phyloP scores from a whole-genome alignment of 2,113 vertebrate species.

The Takifugu bimaculatus region DNA sequence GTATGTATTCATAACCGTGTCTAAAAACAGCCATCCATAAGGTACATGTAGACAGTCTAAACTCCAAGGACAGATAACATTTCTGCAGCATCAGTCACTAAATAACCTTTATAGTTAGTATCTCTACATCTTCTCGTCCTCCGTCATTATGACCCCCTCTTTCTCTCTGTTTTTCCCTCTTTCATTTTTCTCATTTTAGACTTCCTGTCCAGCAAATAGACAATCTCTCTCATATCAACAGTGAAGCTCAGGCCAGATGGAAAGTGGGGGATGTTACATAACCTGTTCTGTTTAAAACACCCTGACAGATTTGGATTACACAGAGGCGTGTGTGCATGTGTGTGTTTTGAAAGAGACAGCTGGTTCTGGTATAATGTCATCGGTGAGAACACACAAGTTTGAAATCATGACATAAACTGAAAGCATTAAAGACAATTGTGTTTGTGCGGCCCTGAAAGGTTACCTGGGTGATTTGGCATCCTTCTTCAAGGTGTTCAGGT shows the following conservation, averaged over 20 bases:
- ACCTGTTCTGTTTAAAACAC: constrained; percentile 4
- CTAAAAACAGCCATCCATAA: too few species aligned
- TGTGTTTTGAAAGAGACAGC: constrained; percentile 1
- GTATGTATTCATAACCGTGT: too few species aligned
- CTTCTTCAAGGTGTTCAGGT: constrained; percentile 79
- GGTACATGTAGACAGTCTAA: too few species aligned
- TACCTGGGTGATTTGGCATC: constrained; percentile 75
- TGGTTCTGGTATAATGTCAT: constrained; percentile 3
- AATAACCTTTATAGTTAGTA: too few species aligned
- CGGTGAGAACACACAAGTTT: not conserved
- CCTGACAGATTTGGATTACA: constrained; percentile 2
- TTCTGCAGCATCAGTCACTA: not conserved
- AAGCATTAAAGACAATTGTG: not conserved
- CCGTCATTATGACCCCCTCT: too few species aligned
- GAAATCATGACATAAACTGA: not conserved
- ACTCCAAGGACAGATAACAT: too few species aligned
- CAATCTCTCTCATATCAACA: constrained; percentile 1
- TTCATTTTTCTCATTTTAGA: not conserved
- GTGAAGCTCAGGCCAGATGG: constrained; percentile 10
- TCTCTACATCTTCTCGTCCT: not conserved
- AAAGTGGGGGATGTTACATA: constrained; percentile 13
- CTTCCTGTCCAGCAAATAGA: not conserved
- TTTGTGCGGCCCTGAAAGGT: not conserved
- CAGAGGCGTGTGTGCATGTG: not conserved
- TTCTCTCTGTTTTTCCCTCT: not conserved